A percentile compares a stretch with the other conserved stretches of the same genome.
Conservation (phyloP, 2,888 invertebrate genomes). For the Pollenia amentaria region DNA sequence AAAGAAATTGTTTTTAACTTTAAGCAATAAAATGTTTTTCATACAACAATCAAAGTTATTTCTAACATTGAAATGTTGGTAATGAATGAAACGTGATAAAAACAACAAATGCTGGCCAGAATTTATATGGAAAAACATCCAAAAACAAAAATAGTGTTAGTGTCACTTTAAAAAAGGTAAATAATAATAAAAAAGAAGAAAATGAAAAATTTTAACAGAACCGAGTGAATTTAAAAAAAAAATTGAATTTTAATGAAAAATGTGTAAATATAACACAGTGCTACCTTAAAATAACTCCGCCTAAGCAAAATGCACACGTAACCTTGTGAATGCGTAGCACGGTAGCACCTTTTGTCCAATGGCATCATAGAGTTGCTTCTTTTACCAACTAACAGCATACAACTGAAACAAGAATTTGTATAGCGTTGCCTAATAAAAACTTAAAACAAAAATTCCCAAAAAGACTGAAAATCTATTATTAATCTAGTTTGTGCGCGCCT, state of each 20-base stretch:
- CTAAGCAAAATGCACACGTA: slow-evolving; percentile 79
- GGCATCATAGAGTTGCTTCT: slow-evolving; percentile 74
- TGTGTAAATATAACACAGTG: slow-evolving; percentile 38
- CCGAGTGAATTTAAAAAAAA: neutral
- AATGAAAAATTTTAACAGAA: slow-evolving; percentile 27
- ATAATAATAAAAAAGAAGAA: slow-evolving; percentile 76
- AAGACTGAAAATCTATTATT: too few relatives aligned
- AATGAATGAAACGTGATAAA: slow-evolving; percentile 27
- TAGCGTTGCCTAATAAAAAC: slow-evolving; percentile 22
- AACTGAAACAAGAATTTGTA: slow-evolving; percentile 30
- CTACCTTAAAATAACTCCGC: slow-evolving; percentile 69
- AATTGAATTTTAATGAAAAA: slow-evolving; percentile 21
- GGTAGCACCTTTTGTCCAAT: slow-evolving; percentile 81
- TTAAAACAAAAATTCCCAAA: neutral
- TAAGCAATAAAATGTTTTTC: slow-evolving; percentile 24
- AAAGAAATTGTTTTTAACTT: slow-evolving; percentile 14
- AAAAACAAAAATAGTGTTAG: slow-evolving; percentile 76
- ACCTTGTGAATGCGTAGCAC: slow-evolving; percentile 85
- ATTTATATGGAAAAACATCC: slow-evolving; percentile 67
- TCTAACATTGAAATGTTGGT: slow-evolving; percentile 24
- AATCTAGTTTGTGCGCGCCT: too few relatives aligned
- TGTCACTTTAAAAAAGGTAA: slow-evolving; percentile 81
- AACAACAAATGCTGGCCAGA: slow-evolving; percentile 57
- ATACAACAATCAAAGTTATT: neutral
- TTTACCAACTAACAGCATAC: slow-evolving; percentile 34